A percentile compares a stretch with the other conserved stretches of the same genome.
Conservation (phyloP, 2,888 invertebrate genomes). For the Harpagoxenus sublaevis region DNA sequence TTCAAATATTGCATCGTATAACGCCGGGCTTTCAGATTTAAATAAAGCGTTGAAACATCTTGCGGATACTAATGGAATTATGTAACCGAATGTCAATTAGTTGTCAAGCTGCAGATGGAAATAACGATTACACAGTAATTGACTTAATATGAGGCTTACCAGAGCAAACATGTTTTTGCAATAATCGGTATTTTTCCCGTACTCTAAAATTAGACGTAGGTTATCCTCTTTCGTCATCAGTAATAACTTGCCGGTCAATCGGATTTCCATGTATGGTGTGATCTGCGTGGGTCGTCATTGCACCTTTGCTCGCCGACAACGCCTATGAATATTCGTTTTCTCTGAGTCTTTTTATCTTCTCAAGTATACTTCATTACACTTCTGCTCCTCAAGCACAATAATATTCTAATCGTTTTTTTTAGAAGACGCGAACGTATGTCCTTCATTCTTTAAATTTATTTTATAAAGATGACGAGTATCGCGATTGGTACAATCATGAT, state of each 20-base stretch:
- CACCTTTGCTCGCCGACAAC: slow-evolving; percentile 62
- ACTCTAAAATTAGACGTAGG: slow-evolving; percentile 41
- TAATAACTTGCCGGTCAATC: slow-evolving; percentile 60
- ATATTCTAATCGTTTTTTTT: neutral
- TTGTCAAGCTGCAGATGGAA: slow-evolving; percentile 6
- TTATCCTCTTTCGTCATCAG: slow-evolving; percentile 64
- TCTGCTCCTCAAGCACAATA: neutral
- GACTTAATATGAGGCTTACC: slow-evolving; percentile 15
- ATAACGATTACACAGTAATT: slow-evolving; percentile 28
- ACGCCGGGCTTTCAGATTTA: neutral
- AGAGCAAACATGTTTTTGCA: slow-evolving; percentile 32
- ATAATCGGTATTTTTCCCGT: slow-evolving; percentile 14
- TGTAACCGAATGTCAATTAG: neutral
- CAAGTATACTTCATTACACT: neutral
- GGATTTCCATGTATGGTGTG: slow-evolving; percentile 65
- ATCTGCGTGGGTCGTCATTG: slow-evolving; percentile 65
- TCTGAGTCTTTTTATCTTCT: slow-evolving; percentile 38
- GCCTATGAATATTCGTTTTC: slow-evolving; percentile 60
- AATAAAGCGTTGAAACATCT: neutral
- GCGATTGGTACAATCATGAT: neutral
- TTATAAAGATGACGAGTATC: neutral
- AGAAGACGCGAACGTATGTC: neutral
- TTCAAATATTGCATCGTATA: neutral
- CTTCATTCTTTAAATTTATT: slow-evolving; percentile 3
- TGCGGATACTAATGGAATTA: neutral